A percentile compares a stretch with the other conserved stretches of the same genome.
Conservation (phyloP, 2,797 vertebrate genomes). For the Lindbergichthys nudifrons region DNA sequence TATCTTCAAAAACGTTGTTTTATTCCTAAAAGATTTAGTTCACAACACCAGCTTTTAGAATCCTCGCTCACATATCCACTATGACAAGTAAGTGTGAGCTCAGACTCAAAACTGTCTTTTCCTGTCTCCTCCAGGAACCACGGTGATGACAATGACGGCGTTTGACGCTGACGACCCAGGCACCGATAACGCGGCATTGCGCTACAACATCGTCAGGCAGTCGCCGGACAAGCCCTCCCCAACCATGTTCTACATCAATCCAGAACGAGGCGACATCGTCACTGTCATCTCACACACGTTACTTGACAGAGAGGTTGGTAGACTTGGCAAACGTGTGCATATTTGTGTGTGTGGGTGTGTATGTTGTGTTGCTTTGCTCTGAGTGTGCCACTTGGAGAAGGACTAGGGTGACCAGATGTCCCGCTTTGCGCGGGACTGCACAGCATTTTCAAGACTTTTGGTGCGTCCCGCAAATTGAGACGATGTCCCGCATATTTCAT, state of each 20-base stretch:
- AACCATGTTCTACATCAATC: conserved; percentile 98
- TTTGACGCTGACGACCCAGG: conserved; percentile 92
- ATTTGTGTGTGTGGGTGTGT: conserved; percentile 17
- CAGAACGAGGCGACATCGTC: conserved; percentile 95
- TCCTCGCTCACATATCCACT: not conserved
- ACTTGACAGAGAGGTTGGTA: conserved; percentile 93
- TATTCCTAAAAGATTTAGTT: not conserved
- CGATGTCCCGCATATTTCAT: too few species aligned
- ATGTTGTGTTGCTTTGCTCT: not conserved
- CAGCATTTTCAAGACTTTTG: too few species aligned
- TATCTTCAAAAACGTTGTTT: not conserved
- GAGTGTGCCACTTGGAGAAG: too few species aligned
- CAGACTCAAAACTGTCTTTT: not conserved
- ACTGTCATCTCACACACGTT: conserved; percentile 91
- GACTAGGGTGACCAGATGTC: too few species aligned
- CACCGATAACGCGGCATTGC: conserved; percentile 93
- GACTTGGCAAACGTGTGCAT: not conserved
- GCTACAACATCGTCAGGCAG: conserved; percentile 94
- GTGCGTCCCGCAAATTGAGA: too few species aligned
- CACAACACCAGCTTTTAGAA: not conserved
- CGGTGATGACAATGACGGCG: conserved; percentile 95
- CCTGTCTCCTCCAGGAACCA: conserved; percentile 86
- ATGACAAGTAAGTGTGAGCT: not conserved
- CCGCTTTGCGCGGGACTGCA: too few species aligned
- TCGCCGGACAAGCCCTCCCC: conserved; percentile 94